phyloP scores from a whole-genome alignment of 2,888 invertebrate species.

The Periphyllus acericola region DNA sequence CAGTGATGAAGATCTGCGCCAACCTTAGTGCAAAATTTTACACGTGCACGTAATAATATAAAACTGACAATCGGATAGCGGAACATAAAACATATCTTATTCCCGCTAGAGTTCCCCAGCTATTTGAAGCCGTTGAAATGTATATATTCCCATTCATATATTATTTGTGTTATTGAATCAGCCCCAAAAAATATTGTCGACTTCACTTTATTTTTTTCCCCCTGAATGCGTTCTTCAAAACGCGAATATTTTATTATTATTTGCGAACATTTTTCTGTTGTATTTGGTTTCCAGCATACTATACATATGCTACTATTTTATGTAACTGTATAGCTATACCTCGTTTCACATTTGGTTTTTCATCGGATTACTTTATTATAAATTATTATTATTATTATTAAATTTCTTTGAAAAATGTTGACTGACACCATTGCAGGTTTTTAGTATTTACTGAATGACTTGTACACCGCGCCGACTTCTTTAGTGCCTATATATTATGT shows the following conservation, averaged over 20 bases:
- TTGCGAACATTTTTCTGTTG: slow-evolving; percentile 1
- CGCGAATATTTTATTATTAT: slow-evolving; percentile 31
- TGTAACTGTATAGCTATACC: not conserved
- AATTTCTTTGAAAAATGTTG: too few species aligned
- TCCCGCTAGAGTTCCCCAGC: slow-evolving; percentile 3
- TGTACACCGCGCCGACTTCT: too few species aligned
- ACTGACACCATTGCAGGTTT: too few species aligned
- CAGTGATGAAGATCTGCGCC: not conserved
- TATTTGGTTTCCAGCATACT: not conserved
- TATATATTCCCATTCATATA: not conserved
- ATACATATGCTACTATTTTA: not conserved
- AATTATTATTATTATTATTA: too few species aligned
- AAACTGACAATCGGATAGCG: slow-evolving; percentile 17
- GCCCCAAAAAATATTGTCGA: slow-evolving; percentile 16
- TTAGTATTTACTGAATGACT: too few species aligned
- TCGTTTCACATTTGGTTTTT: not conserved
- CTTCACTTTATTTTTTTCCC: slow-evolving; percentile 6
- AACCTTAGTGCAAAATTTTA: not conserved
- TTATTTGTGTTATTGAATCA: slow-evolving; percentile 46
- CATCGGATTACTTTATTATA: not conserved
- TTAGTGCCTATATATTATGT: too few species aligned
- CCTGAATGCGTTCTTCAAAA: not conserved
- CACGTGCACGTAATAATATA: slow-evolving; percentile 24
- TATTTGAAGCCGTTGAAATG: slow-evolving; percentile 7
- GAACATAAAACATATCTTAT: slow-evolving; percentile 26